Conservation (phyloP, 2,113 vertebrate genomes). For the Desmodus rotundus region DNA sequence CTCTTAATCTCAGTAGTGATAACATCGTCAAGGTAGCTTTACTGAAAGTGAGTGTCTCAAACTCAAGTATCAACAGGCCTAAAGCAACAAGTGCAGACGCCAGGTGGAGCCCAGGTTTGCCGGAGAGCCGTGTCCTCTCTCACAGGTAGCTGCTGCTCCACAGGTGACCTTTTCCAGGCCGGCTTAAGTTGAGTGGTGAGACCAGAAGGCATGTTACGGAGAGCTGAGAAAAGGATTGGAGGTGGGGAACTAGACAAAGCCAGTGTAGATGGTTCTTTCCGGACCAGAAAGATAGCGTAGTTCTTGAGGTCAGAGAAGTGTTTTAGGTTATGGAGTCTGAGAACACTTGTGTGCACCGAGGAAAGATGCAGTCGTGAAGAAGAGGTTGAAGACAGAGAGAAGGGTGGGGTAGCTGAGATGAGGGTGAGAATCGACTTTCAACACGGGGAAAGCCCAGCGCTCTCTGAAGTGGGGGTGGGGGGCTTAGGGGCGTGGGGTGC, state of each 20-base stretch:
- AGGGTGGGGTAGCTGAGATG: neutral
- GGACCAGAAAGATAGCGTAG: neutral
- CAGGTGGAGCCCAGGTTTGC: neutral
- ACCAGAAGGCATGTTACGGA: neutral
- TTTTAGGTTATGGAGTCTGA: neutral
- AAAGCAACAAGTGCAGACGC: neutral
- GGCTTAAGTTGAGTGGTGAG: neutral
- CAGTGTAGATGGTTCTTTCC: neutral
- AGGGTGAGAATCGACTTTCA: neutral
- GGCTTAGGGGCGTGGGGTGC: accelerated
- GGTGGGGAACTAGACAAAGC: neutral
- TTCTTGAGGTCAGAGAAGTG: neutral
- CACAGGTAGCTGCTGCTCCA: accelerated
- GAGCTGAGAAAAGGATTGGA: neutral
- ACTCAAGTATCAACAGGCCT: neutral
- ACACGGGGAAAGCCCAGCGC: neutral
- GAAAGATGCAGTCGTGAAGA: neutral
- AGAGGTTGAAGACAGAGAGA: neutral
- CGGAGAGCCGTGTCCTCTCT: neutral
- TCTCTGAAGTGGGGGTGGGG: neutral
- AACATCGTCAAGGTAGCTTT: neutral
- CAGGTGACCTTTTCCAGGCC: neutral
- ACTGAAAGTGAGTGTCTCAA: neutral
- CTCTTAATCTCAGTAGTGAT: neutral
- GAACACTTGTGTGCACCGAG: neutral